Percentiles rank a stretch among this genome's conserved stretches.
Evolutionary conservation across 2,888 invertebrate species (phyloP).

Genomic region (Limnephilus rhombicus): DNA sequence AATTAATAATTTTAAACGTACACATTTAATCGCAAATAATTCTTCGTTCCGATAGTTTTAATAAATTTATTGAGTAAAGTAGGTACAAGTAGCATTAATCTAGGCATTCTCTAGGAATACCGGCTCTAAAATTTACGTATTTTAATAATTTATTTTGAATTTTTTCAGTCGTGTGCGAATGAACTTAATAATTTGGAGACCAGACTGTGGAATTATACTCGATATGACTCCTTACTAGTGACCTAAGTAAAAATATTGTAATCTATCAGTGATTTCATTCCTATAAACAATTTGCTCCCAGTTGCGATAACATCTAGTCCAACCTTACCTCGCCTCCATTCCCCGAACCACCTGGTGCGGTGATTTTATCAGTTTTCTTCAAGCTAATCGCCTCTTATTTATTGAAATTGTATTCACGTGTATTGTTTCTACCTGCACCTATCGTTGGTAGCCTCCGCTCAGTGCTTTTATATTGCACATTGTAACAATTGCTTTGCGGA

Average conservation of each 20-base stretch:
- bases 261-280: not conserved
- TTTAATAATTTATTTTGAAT: no score
- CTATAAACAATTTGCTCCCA: constrained; percentile 9
- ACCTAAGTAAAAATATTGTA: not conserved
- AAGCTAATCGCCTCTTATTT: constrained; percentile 14
- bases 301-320: constrained; percentile 6
- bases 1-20: no score
- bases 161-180: no score
- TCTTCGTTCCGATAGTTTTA: no score
- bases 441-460: not conserved
- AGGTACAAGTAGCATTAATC: no score
- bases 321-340: constrained; percentile 14
- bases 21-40: no score
- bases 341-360: constrained; percentile 29
- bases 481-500: constrained; percentile 4
- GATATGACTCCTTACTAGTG: no score
- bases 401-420: constrained; percentile 30
- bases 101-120: no score
- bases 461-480: not conserved
- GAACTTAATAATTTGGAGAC: no score
- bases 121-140: no score
- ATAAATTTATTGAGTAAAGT: no score
- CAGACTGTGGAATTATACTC: no score
- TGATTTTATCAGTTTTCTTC: constrained; percentile 33
- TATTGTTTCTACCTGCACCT: not conserved